phyloP scores from a whole-genome alignment of 64 coral and sea anemone species.

The Cladopsammia gracilis region DNA sequence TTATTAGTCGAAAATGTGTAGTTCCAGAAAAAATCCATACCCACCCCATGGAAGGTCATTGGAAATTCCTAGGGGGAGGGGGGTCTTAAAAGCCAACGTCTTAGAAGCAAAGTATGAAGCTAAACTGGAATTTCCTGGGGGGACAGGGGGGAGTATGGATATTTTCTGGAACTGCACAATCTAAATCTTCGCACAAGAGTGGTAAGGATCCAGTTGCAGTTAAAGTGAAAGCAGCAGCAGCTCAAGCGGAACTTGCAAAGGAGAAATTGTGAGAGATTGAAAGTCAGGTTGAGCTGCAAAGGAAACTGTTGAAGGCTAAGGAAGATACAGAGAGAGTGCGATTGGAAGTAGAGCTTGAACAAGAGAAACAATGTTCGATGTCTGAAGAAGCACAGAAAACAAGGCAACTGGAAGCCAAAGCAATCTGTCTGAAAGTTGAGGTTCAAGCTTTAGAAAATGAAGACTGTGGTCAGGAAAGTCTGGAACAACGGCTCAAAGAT shows the following conservation, averaged over 20 bases:
- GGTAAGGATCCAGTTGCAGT: neutral
- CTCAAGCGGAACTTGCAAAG: neutral
- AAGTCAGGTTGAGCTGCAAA: neutral
- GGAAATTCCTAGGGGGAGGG: too few species aligned
- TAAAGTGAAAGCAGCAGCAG: conserved; percentile 1
- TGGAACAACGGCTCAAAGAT: conserved; percentile 15
- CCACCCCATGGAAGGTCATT: too few species aligned
- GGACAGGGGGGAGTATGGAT: too few species aligned
- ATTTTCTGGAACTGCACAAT: too few species aligned
- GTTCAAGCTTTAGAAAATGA: neutral
- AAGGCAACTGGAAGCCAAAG: conserved; percentile 13
- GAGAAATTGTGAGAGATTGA: conserved; percentile 15
- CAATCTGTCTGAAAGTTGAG: neutral
- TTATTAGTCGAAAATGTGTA: neutral
- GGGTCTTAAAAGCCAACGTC: too few species aligned
- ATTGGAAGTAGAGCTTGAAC: neutral
- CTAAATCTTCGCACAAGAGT: neutral
- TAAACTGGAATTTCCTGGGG: too few species aligned
- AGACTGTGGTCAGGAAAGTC: neutral
- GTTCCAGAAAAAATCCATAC: too few species aligned
- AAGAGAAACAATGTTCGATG: neutral
- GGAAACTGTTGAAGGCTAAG: neutral
- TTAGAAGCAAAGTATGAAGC: too few species aligned
- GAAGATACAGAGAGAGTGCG: neutral
- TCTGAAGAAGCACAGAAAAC: conserved; percentile 2